A percentile compares a stretch with the other conserved stretches of the same genome.
These are phyloP conservation scores for Dallia pectoralis DNA, from an alignment of 2,797 vertebrate species.

Conservation along the genomic window DNA sequence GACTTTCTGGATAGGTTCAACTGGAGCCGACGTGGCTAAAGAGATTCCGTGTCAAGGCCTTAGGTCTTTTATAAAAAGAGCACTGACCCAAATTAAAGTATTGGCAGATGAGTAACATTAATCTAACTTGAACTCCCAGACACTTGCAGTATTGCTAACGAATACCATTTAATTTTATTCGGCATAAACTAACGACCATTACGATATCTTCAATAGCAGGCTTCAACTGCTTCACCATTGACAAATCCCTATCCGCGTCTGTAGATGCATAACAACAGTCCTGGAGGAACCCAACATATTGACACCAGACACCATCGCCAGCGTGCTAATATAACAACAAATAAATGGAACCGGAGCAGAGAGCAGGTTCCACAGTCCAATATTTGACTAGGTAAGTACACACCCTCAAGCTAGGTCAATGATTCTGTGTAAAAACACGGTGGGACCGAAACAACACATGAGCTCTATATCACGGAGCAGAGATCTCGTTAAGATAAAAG, in stretches of 20 bases:
- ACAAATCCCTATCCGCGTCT: no score
- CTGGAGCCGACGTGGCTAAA: neutral
- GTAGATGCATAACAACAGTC: neutral
- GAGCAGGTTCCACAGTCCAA: conserved; percentile 23
- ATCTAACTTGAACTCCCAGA: neutral
- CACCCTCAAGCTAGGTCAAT: conserved; percentile 26
- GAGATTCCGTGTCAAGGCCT: neutral
- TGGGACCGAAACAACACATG: neutral
- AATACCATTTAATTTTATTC: neutral
- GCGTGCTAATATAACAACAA: neutral
- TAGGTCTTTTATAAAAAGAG: neutral
- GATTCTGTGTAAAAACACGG: conserved; percentile 1
- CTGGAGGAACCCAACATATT: neutral
- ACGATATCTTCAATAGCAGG: neutral
- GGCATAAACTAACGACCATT: no score
- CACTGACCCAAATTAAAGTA: neutral
- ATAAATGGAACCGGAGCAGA: neutral
- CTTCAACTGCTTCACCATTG: no score
- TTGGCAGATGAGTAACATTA: neutral
- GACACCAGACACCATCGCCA: conserved; percentile 2
- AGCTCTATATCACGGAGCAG: neutral
- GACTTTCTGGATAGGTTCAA: neutral
- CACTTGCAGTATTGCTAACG: neutral
- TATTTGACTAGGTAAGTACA: conserved; percentile 15
- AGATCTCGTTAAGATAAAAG: neutral